phyloP scores from a whole-genome alignment of 2,113 vertebrate genomes.

The Mustela nigripes region DNA sequence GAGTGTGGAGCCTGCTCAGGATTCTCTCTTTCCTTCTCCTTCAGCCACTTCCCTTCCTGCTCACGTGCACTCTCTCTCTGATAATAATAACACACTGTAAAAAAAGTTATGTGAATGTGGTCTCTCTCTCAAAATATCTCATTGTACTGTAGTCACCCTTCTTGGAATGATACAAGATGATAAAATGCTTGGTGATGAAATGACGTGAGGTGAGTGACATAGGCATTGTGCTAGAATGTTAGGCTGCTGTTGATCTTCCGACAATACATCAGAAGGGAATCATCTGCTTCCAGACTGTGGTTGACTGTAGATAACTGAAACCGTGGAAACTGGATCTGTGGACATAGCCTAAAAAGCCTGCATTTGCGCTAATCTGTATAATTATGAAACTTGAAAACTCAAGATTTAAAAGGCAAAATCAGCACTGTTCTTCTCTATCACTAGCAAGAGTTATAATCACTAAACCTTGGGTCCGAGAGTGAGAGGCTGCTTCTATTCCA shows the following conservation, averaged over 20 bases:
- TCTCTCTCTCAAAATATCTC: background rate
- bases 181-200: background rate
- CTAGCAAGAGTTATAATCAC: background rate
- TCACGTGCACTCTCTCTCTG: background rate
- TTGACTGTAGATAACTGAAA: background rate
- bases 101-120: background rate
- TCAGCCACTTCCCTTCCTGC: background rate
- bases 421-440: background rate
- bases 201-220: background rate
- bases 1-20: background rate
- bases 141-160: background rate
- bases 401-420: conserved; percentile 45
- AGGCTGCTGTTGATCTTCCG: background rate
- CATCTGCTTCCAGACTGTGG: background rate
- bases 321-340: background rate
- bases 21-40: background rate
- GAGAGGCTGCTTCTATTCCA: background rate
- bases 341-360: background rate
- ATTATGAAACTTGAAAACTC: conserved; percentile 40
- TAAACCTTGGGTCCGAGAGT: background rate
- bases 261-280: background rate
- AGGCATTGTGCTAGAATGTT: background rate
- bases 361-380: background rate
- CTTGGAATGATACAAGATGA: background rate
- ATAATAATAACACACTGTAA: background rate